Percentiles rank a stretch among this genome's conserved stretches.
These are phyloP conservation scores for Rattus rattus DNA, from an alignment of 2,113 vertebrate genomes.

Conservation along the genomic window DNA sequence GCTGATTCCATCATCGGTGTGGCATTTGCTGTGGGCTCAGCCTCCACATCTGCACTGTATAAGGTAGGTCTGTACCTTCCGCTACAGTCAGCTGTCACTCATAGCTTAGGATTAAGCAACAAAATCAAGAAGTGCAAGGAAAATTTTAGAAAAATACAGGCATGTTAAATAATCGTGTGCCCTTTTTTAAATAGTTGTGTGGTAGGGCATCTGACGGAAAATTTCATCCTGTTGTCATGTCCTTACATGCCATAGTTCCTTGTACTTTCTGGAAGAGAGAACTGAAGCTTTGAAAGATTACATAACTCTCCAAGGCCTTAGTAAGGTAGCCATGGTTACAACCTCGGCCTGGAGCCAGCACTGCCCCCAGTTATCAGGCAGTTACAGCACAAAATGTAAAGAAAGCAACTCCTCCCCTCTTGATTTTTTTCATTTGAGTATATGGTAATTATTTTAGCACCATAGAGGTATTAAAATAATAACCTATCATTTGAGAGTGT, in stretches of 20 bases:
- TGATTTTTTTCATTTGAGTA: neutral
- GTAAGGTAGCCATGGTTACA: neutral
- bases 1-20: conserved; percentile 97
- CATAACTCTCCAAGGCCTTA: neutral
- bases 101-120: neutral
- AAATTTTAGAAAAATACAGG: neutral
- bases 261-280: conserved; percentile 13
- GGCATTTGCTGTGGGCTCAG: conserved; percentile 97
- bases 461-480: neutral
- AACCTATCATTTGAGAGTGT: neutral
- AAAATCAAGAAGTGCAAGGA: neutral
- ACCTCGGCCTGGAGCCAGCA: neutral
- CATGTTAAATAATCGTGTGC: neutral
- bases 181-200: neutral
- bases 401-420: neutral
- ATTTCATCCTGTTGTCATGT: neutral
- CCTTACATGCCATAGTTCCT: neutral
- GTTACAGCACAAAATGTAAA: neutral
- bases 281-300: conserved; percentile 37
- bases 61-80: conserved; percentile 88
- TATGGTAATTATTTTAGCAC: neutral
- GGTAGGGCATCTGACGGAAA: neutral
- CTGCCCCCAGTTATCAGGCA: neutral
- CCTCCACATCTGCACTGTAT: conserved; percentile 96
- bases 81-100: neutral